These are phyloP conservation scores for Microchrysa polita DNA, from an alignment of 2,888 invertebrate species.

Conservation along the genomic window DNA sequence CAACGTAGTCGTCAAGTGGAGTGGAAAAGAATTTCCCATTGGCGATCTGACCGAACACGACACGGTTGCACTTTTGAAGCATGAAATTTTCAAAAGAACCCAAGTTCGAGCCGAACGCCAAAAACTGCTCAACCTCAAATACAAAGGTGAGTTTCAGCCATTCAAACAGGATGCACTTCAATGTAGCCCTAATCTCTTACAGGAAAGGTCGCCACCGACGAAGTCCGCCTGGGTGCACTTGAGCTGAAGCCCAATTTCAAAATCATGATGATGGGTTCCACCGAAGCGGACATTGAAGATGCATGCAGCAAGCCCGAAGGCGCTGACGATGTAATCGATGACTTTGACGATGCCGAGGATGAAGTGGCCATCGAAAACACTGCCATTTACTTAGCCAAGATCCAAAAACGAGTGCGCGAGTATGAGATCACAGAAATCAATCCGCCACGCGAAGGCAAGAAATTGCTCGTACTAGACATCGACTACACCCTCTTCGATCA, in stretches of 20 bases:
- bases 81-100: constrained; percentile 85
- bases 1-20: constrained; percentile 88
- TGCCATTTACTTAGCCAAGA: constrained; percentile 78
- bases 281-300: constrained; percentile 90
- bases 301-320: constrained; percentile 83
- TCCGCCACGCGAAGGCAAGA: constrained; percentile 84
- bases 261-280: constrained; percentile 96
- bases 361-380: constrained; percentile 67
- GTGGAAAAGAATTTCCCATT: constrained; percentile 87
- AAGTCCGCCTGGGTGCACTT: constrained; percentile 76
- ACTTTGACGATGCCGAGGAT: constrained; percentile 85
- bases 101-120: constrained; percentile 93
- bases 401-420: constrained; percentile 83
- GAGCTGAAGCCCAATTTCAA: constrained; percentile 88
- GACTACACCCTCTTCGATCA: constrained; percentile 98
- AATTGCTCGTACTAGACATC: constrained; percentile 91
- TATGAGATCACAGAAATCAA: constrained; percentile 85
- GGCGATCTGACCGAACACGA: constrained; percentile 78
- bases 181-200: constrained; percentile 45
- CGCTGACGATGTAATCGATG: constrained; percentile 87
- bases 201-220: constrained; percentile 89
- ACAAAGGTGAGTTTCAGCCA: constrained; percentile 75
- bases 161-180: too few relatives aligned
- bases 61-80: constrained; percentile 82
- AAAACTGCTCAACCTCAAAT: constrained; percentile 91